Evolutionary conservation across 2,888 invertebrate species (phyloP), one percentile per base, ranked within the genome.

Genomic region (Holacanthella duospinosa): DNA sequence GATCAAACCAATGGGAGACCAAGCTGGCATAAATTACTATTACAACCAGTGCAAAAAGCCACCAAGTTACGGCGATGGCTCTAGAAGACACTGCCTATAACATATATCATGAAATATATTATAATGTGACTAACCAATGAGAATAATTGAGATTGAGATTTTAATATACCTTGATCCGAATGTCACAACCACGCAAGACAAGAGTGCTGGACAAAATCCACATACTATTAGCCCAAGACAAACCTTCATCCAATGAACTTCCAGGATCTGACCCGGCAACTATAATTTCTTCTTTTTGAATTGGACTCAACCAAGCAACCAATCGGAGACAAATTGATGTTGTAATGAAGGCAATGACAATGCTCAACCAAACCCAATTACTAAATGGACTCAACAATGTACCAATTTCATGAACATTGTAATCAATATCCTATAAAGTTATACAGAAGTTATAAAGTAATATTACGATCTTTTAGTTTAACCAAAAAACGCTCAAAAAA

Each of bases 351-450:
- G 70, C 70, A 60, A 72, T 58, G n/a, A 64, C 55, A 29, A 72
- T 70, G 62, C 70, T 71, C 58, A 72, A 65, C 72, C 72, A 72
- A 48, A 72, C 72, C 72, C 72, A 72, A 29, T 67, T 60, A 61
- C 70, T 69, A 60, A 72, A 72, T n/a, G 72, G 72, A 26, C 67
- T 66, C 55, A 71, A 55, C 24, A 72, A 59, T 1, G 69, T 68
- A 3, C 60, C 63, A 25, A 65, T 55, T 27, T 67, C 71, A 28
- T 70, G 66, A 27, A 66, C 62, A 19, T 68, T 67, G 9, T 63
- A 48, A 59, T 69, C 69, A 25, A 62, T 57, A 24, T 68, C 65
- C 70, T 69, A 60, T 26, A 61, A 67, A 36, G n/a, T n/a, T n/a
- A n/a, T n/a, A 44, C 43, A 56, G 25, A 27, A 24, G 26, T 56